Evolutionary conservation across 2,797 vertebrate genomes (phyloP).

Genomic region (Chiroxiphia lanceolata): DNA sequence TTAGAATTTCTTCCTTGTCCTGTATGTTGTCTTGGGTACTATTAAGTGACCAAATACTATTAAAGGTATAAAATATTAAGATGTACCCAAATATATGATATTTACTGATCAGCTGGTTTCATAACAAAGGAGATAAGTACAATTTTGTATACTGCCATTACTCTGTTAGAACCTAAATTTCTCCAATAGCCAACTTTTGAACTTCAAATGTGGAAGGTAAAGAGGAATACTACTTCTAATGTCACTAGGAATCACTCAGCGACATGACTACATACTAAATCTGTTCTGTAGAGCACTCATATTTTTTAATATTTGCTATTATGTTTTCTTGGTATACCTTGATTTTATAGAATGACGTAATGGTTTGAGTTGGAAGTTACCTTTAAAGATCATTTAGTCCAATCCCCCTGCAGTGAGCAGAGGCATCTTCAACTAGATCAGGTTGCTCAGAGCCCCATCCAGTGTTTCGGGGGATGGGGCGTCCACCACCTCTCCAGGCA

Average conservation of each 20-base stretch:
- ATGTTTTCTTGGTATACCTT: not conserved
- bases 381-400: not conserved
- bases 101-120: not conserved
- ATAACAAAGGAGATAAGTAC: not conserved
- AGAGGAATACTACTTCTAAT: not conserved
- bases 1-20: not conserved
- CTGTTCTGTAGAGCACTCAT: not conserved
- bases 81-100: not conserved
- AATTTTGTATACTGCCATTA: not conserved
- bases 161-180: not conserved
- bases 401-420: not conserved
- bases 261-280: not conserved
- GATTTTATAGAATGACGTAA: not conserved
- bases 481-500: not conserved
- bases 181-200: not conserved
- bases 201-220: not conserved
- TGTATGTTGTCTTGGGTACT: not conserved
- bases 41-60: not conserved
- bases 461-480: not conserved
- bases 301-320: not conserved
- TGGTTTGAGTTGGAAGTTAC: not conserved
- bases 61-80: not conserved
- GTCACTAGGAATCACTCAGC: not conserved
- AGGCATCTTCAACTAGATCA: not conserved
- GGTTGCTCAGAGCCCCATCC: not conserved